These are phyloP conservation scores for Litoditis marina DNA, from an alignment of 2,888 invertebrate species.

Conservation along the genomic window DNA sequence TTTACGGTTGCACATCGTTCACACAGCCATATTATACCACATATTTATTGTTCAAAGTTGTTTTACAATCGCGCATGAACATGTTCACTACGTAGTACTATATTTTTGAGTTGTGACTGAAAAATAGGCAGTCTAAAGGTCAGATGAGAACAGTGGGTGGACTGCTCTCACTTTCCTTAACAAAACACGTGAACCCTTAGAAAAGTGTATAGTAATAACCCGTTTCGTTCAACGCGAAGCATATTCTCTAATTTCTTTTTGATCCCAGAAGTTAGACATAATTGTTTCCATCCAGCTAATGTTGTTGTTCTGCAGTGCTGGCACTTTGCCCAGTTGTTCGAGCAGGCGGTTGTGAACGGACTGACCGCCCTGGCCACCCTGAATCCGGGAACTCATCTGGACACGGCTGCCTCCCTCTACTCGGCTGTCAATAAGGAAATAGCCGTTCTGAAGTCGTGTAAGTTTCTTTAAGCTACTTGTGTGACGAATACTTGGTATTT, in stretches of 20 bases:
- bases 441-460: conserved; percentile 24
- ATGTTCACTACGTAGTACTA: too few species aligned
- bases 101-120: too few species aligned
- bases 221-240: too few species aligned
- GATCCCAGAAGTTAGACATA: not conserved
- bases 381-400: conserved; percentile 94
- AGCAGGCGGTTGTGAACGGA: conserved; percentile 86
- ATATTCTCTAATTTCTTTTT: not conserved
- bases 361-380: conserved; percentile 89
- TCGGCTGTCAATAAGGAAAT: conserved; percentile 46
- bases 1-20: too few species aligned
- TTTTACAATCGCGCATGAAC: too few species aligned
- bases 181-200: too few species aligned
- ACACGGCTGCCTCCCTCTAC: conserved; percentile 78
- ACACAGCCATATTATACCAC: too few species aligned
- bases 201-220: too few species aligned
- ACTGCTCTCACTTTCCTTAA: too few species aligned
- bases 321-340: conserved; percentile 87
- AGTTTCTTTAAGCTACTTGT: not conserved
- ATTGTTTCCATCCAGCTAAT: not conserved
- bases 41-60: too few species aligned
- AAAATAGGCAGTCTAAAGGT: too few species aligned
- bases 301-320: conserved; percentile 63
- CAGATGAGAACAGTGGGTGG: too few species aligned
- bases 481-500: not conserved